Percentiles rank a stretch among this genome's conserved stretches.
These are phyloP conservation scores for Phaethornis superciliosus DNA, from an alignment of 2,113 vertebrate genomes.

Conservation along the genomic window DNA sequence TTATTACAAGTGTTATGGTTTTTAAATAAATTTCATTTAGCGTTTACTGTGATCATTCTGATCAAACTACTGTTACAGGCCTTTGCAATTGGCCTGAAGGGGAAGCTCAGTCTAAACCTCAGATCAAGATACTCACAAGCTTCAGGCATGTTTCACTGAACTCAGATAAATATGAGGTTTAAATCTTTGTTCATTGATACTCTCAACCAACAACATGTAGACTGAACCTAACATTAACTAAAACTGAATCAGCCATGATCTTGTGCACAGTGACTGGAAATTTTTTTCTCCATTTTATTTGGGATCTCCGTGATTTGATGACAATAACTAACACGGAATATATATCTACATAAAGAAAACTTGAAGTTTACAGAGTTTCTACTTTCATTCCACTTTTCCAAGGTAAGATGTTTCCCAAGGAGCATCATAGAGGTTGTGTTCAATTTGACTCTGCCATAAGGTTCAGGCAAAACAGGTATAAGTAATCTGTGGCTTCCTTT, in stretches of 20 bases:
- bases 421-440: background rate
- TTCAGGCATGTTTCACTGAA: background rate
- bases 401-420: background rate
- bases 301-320: background rate
- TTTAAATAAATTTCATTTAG: background rate
- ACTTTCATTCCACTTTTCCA: background rate
- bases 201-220: background rate
- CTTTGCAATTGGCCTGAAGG: background rate
- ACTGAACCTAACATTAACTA: background rate
- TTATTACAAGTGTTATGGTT: background rate
- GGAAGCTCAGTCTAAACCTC: background rate
- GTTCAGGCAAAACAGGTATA: background rate
- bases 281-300: background rate
- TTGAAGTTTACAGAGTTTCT: background rate
- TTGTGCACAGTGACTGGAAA: background rate
- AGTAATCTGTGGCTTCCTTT: background rate
- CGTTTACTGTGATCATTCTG: background rate
- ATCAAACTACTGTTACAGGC: background rate
- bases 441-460: background rate
- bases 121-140: background rate
- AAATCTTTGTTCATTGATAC: background rate
- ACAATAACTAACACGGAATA: background rate
- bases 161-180: background rate
- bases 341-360: background rate
- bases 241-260: background rate